Percentiles rank a stretch among this genome's conserved stretches.
These are phyloP conservation scores for Exaiptasia diaphana DNA, from an alignment of 64 coral and sea anemone species.

Conservation along the genomic window DNA sequence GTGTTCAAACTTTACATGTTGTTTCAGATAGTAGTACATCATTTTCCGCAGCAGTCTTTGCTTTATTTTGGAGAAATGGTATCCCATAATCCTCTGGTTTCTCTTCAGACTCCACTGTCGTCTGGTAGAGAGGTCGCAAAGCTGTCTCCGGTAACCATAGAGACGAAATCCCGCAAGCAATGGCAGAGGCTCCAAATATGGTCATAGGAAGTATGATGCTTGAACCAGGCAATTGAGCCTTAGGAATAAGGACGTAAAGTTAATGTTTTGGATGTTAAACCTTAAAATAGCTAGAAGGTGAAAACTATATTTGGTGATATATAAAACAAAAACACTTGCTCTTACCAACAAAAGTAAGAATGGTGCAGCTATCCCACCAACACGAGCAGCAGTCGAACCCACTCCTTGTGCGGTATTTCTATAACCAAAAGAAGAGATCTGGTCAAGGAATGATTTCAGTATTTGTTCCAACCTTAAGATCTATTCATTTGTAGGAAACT, in stretches of 20 bases:
- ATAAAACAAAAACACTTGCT: too few species aligned
- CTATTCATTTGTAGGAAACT: too few species aligned
- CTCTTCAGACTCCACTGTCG: neutral
- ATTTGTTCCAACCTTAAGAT: neutral
- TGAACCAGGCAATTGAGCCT: neutral
- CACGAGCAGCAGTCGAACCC: neutral
- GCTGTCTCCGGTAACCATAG: slow-evolving; percentile 10
- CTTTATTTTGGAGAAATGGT: too few species aligned
- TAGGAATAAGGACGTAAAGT: neutral
- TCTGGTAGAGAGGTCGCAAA: neutral
- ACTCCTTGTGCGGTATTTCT: neutral
- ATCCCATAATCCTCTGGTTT: neutral
- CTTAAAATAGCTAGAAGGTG: too few species aligned
- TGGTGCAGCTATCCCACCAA: neutral
- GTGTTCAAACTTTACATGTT: too few species aligned
- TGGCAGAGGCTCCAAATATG: neutral
- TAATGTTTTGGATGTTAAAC: too few species aligned
- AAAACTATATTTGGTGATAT: too few species aligned
- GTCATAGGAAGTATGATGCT: neutral
- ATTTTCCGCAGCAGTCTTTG: too few species aligned
- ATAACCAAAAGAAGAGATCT: neutral
- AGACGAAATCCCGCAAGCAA: neutral
- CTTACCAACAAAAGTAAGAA: neutral
- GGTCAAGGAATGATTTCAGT: neutral
- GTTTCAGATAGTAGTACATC: too few species aligned